phyloP scores from a whole-genome alignment of 2,888 invertebrate genomes.

The Chloromyia formosa region DNA sequence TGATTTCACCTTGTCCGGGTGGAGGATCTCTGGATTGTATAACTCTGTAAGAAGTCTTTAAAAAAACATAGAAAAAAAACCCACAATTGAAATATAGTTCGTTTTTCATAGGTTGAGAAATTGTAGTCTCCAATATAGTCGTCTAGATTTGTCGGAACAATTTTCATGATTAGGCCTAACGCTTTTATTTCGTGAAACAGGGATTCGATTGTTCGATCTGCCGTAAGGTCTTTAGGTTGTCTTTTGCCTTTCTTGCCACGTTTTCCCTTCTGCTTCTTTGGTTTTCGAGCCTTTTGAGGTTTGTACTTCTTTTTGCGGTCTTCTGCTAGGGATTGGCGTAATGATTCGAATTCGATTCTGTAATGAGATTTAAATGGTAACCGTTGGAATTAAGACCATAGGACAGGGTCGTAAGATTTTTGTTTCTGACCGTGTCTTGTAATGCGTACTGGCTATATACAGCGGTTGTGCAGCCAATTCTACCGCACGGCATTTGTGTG shows the following conservation, averaged over 20 bases:
- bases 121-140: constrained; percentile 75
- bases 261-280: constrained; percentile 51
- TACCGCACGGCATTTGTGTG: no score
- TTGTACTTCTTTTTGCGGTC: constrained; percentile 58
- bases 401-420: no score
- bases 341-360: constrained; percentile 60
- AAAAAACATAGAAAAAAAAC: constrained; percentile 5
- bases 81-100: constrained; percentile 51
- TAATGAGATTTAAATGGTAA: not conserved
- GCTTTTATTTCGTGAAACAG: constrained; percentile 72
- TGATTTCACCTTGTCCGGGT: constrained; percentile 67
- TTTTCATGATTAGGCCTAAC: constrained; percentile 68
- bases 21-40: constrained; percentile 57
- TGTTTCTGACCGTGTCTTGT: no score
- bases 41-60: not conserved
- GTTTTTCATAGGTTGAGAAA: constrained; percentile 66
- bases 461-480: no score
- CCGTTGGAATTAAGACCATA: not conserved
- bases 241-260: constrained; percentile 63
- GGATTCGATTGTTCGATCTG: constrained; percentile 69
- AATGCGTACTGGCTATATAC: no score
- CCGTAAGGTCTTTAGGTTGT: constrained; percentile 68
- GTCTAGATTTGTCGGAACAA: constrained; percentile 66
- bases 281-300: constrained; percentile 52
- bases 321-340: constrained; percentile 62